Percentiles rank a stretch among this genome's conserved stretches.
phyloP scores from a whole-genome alignment of 2,888 invertebrate genomes.

The Arrhopalites spinosus region DNA sequence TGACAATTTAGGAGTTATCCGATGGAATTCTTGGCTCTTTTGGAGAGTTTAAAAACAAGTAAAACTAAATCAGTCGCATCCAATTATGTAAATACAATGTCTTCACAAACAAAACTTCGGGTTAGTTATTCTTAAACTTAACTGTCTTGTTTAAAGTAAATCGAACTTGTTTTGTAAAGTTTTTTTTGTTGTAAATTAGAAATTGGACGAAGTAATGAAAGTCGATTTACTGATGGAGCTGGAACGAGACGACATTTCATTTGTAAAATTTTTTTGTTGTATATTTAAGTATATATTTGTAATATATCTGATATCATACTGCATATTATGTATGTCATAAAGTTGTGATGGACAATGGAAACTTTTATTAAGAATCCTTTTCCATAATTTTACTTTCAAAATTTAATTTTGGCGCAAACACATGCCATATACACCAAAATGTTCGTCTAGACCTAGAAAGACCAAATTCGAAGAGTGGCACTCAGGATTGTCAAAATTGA shows the following conservation, averaged over 20 bases:
- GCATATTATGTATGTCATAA: neutral
- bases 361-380: too few species aligned
- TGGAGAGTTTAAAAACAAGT: constrained; percentile 63
- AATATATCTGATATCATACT: neutral
- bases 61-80: constrained; percentile 44
- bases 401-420: too few species aligned
- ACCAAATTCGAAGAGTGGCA: too few species aligned
- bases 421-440: too few species aligned
- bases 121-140: constrained; percentile 11
- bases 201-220: constrained; percentile 75
- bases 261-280: too few species aligned
- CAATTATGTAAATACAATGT: constrained; percentile 60
- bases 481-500: too few species aligned
- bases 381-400: too few species aligned
- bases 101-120: constrained; percentile 44
- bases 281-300: neutral
- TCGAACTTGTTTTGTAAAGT: constrained; percentile 41
- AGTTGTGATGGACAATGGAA: too few species aligned
- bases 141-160: neutral
- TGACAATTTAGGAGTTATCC: constrained; percentile 16
- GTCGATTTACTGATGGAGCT: constrained; percentile 74
- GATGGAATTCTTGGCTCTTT: constrained; percentile 61
- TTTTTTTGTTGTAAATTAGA: constrained; percentile 57
- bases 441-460: too few species aligned
- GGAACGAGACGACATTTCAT: constrained; percentile 70